phyloP scores from a whole-genome alignment of 2,113 vertebrate genomes.

The Pomatorhinus ruficollis region DNA sequence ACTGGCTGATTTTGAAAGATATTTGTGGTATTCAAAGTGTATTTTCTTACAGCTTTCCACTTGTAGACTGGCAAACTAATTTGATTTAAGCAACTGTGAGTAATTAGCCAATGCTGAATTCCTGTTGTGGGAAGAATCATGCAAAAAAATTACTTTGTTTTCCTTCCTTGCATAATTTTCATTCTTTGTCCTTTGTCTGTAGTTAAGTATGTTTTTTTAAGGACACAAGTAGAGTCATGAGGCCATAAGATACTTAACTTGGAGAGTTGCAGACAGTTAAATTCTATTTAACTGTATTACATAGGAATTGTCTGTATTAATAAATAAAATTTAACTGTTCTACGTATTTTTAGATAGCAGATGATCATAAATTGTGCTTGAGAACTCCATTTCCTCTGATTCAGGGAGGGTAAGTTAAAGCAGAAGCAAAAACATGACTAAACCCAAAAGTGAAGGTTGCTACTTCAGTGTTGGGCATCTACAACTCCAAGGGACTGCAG shows the following conservation, averaged over 20 bases:
- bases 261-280: neutral
- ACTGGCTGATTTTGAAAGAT: constrained; percentile 18
- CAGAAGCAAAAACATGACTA: neutral
- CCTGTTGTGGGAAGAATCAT: neutral
- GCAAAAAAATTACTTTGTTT: neutral
- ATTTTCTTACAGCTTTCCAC: constrained; percentile 7
- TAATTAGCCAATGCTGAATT: neutral
- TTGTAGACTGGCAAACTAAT: neutral
- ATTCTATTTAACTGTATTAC: neutral
- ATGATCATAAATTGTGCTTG: neutral
- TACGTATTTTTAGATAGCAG: neutral
- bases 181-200: neutral
- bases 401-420: neutral
- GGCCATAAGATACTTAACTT: neutral
- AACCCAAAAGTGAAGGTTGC: neutral
- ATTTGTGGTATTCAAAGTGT: neutral
- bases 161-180: neutral
- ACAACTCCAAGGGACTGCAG: neutral
- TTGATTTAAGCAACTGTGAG: neutral
- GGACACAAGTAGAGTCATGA: neutral
- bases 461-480: neutral
- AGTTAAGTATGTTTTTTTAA: neutral
- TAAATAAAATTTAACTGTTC: neutral
- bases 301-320: neutral
- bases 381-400: neutral